Evolutionary conservation across 2,888 invertebrate species (phyloP).

Genomic region (Matsumyia berberina): DNA sequence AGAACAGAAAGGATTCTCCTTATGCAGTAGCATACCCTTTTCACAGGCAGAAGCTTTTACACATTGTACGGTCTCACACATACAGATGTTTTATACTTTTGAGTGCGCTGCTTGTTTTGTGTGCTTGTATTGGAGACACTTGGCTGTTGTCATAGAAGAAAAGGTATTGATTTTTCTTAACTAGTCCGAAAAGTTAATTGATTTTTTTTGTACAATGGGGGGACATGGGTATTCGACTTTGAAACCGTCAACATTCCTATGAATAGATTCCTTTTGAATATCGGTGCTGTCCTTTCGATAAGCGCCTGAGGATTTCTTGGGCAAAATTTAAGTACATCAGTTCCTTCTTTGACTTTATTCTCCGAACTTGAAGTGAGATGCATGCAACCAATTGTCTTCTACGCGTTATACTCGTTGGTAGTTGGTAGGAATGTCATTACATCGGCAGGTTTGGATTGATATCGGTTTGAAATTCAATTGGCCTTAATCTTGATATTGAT

Average conservation of each 20-base stretch:
- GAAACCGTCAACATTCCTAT: slow-evolving; percentile 40
- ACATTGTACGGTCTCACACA: slow-evolving; percentile 52
- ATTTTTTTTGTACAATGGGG: slow-evolving; percentile 52
- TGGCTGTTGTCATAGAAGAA: slow-evolving; percentile 67
- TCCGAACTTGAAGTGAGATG: slow-evolving; percentile 41
- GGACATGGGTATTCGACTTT: slow-evolving; percentile 20
- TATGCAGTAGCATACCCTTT: slow-evolving; percentile 16
- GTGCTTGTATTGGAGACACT: slow-evolving; percentile 50
- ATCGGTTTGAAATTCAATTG: slow-evolving; percentile 60
- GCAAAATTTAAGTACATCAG: slow-evolving; percentile 34
- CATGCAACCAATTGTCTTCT: slow-evolving; percentile 18
- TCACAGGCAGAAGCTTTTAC: slow-evolving; percentile 49
- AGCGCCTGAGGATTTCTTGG: slow-evolving; percentile 49
- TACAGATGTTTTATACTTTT: slow-evolving; percentile 18
- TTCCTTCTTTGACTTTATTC: slow-evolving; percentile 35
- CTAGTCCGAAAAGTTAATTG: slow-evolving; percentile 58
- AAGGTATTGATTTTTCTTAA: slow-evolving; percentile 69
- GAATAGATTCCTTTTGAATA: slow-evolving; percentile 16
- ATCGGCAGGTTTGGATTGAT: slow-evolving; percentile 15
- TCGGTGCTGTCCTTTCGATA: slow-evolving; percentile 39
- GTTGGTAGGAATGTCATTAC: slow-evolving; percentile 3
- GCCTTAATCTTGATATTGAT: slow-evolving; percentile 56
- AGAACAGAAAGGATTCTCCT: slow-evolving; percentile 25
- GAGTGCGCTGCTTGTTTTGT: slow-evolving; percentile 43
- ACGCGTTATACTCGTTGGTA: slow-evolving; percentile 5